phyloP scores from a whole-genome alignment of 2,888 invertebrate species.

The Oxystoma pomonae region DNA sequence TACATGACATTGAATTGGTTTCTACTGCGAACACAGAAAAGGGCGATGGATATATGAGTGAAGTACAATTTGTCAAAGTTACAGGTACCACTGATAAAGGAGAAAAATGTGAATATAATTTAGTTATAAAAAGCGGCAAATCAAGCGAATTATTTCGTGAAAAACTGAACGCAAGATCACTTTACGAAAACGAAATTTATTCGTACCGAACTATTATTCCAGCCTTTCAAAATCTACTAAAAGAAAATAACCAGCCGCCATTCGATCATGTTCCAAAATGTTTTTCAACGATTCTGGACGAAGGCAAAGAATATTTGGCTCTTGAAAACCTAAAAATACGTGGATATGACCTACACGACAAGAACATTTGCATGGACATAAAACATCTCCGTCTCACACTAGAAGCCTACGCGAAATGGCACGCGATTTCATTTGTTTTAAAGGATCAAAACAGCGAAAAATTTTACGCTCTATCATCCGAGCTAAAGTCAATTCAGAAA shows the following conservation, averaged over 20 bases:
- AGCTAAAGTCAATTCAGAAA: neutral
- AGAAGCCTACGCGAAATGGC: constrained; percentile 2
- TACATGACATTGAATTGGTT: neutral
- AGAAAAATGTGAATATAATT: neutral
- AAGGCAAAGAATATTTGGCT: neutral
- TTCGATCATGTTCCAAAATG: neutral
- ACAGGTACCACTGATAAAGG: neutral
- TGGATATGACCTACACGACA: neutral
- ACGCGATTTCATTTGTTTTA: neutral
- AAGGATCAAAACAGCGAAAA: neutral
- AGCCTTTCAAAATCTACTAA: neutral
- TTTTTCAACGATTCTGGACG: neutral
- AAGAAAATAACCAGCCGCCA: neutral
- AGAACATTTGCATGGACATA: neutral
- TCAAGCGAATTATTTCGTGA: neutral
- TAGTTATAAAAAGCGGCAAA: neutral
- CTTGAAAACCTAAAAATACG: neutral
- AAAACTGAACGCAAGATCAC: neutral
- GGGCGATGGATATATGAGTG: neutral
- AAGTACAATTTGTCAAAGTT: neutral
- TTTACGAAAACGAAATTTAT: neutral
- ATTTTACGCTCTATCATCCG: neutral
- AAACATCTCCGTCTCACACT: neutral
- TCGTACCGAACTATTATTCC: neutral
- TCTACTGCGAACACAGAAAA: neutral